These are phyloP conservation scores for Chionoecetes opilio DNA, from an alignment of 1,140 invertebrate species.

Conservation along the genomic window DNA sequence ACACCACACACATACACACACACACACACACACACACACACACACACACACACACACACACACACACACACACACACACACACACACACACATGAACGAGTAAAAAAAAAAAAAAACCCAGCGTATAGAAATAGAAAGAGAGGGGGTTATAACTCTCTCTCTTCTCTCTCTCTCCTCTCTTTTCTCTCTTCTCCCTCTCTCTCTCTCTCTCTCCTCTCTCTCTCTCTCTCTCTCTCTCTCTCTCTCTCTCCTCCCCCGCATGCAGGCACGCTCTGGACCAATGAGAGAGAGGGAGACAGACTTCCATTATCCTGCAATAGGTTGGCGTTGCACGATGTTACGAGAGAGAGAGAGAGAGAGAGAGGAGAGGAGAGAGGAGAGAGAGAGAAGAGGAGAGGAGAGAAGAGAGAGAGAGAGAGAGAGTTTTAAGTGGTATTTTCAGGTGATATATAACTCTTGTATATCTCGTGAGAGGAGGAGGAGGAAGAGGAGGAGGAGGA, in stretches of 20 bases:
- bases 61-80: constrained; percentile 45
- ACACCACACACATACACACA: constrained; percentile 43
- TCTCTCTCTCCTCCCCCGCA: no score
- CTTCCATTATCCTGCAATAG: no score
- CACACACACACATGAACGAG: constrained; percentile 10
- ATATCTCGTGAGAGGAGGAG: no score
- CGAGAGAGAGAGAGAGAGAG: constrained; percentile 55
- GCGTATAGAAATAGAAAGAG: not conserved
- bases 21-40: constrained; percentile 42
- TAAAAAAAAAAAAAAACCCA: not conserved
- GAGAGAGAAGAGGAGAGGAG: not conserved
- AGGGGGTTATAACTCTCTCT: not conserved
- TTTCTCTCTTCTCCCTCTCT: not conserved
- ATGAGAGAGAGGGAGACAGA: constrained; percentile 29
- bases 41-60: constrained; percentile 45
- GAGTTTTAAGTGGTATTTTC: no score
- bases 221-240: no score
- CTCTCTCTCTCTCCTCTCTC: not conserved
- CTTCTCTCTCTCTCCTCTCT: constrained; percentile 8
- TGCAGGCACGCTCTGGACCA: no score
- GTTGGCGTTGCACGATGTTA: no score
- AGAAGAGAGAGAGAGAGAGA: no score
- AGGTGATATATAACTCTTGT: no score
- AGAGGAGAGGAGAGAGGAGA: constrained; percentile 33
- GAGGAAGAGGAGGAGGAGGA: not conserved